These are phyloP conservation scores for Rhingia rostrata DNA, from an alignment of 2,888 invertebrate species.

Conservation along the genomic window DNA sequence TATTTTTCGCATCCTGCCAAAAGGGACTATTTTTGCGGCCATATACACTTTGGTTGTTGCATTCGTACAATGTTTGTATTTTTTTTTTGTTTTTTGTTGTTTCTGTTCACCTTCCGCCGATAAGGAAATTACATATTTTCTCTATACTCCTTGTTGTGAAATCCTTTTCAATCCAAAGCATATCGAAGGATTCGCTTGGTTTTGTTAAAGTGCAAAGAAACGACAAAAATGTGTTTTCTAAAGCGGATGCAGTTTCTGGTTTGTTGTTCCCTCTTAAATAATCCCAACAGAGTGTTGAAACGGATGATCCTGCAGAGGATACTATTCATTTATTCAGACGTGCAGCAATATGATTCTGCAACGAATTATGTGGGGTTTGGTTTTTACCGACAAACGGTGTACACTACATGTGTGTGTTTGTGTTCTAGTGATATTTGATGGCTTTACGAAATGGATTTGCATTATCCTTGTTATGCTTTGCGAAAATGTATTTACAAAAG, in stretches of 20 bases:
- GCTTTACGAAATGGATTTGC: conserved; percentile 57
- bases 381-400: background rate
- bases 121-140: conserved; percentile 58
- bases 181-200: conserved; percentile 18
- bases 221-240: conserved; percentile 11
- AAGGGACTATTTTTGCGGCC: conserved; percentile 17
- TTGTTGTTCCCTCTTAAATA: conserved; percentile 25
- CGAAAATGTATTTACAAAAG: conserved; percentile 16
- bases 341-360: conserved; percentile 25
- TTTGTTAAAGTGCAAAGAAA: conserved; percentile 12
- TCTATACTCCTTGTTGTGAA: background rate
- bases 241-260: conserved; percentile 25
- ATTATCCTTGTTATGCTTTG: conserved; percentile 64
- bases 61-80: conserved; percentile 14
- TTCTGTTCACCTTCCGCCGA: conserved; percentile 13
- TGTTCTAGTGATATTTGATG: conserved; percentile 52
- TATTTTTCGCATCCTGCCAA: conserved; percentile 18
- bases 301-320: conserved; percentile 38
- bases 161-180: conserved; percentile 9
- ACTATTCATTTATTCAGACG: conserved; percentile 4
- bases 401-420: background rate
- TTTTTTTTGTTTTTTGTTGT: no score
- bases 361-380: background rate
- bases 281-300: conserved; percentile 35
- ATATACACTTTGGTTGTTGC: conserved; percentile 18